Evolutionary conservation across 2,888 invertebrate genomes (phyloP).

Genomic region (Lasioglossum calceatum): DNA sequence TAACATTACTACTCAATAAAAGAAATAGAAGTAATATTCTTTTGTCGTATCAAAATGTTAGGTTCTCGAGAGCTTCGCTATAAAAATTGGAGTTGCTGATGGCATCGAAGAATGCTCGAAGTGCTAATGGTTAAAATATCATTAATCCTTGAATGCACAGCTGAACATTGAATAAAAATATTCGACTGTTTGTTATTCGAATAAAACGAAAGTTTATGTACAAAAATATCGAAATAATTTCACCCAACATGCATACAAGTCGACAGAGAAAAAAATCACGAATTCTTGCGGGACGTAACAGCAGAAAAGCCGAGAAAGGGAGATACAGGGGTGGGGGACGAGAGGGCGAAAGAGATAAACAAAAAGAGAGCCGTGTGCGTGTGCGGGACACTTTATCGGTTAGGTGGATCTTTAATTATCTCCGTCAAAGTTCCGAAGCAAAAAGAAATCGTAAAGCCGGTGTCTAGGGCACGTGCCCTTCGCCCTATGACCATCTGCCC

Average conservation of each 20-base stretch:
- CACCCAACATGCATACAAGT: background rate
- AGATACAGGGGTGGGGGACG: background rate
- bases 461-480: conserved; percentile 72
- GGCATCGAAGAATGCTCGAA: too few relatives aligned
- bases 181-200: too few relatives aligned
- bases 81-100: too few relatives aligned
- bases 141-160: too few relatives aligned
- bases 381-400: conserved; percentile 39
- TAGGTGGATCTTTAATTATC: conserved; percentile 72
- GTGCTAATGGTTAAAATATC: too few relatives aligned
- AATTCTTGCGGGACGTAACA: background rate
- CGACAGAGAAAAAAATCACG: background rate
- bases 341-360: background rate
- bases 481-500: conserved; percentile 69
- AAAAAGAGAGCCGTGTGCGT: conserved; percentile 5
- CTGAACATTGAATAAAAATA: too few relatives aligned
- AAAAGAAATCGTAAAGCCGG: conserved; percentile 69
- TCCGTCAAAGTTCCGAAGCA: conserved; percentile 55
- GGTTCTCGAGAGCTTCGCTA: too few relatives aligned
- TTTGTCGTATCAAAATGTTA: too few relatives aligned
- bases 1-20: too few relatives aligned
- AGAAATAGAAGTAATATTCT: too few relatives aligned
- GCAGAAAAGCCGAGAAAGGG: background rate
- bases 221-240: background rate
- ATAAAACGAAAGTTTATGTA: too few relatives aligned